Base-by-base conservation (phyloP, 1,140 invertebrate species). In the Megalopta genalis region DNA sequence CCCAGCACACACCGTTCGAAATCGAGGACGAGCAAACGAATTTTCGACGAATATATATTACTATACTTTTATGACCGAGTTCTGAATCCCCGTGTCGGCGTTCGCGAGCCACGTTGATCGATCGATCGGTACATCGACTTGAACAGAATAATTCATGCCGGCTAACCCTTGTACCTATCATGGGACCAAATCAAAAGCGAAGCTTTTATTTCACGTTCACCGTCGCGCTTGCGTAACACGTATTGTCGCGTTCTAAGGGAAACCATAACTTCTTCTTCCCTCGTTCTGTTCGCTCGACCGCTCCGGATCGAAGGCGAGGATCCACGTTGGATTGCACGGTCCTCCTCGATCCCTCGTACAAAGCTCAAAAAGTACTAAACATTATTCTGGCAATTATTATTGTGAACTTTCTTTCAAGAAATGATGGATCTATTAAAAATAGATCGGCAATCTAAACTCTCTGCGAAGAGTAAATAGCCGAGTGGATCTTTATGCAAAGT, bases 111-210 rank as follows among this genome's bases (percentile, higher is more conserved):
- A 52, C 60, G 70, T 86, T 82, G 68, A 81, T 82, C 76, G 77
- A 85, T 82, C 78, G 59, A 86, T 80, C 85, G 78, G 83, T 86
- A 77, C 77, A 86, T 79, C 67, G 76, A 81, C 77, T 85, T 62
- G 75, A 46, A 69, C 69, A 77, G 80, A 82, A 4, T 32, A 32
- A 88, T 81, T 77, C 76, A 77, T 83, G 74, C 69, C 79, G 70
- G 86, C 85, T 87, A 46, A 91, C 89, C 90, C 88, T n/a, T 91
- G 88, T 91, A 91, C 87, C 87, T 91, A 90, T 84, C 74, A 90
- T 90, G 92, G 92, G 92, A 93, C 92, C 92, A 93, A 93, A 88
- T 87, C 81, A 72, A 81, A 82, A 46, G 71, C 77, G 64, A 82
- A 87, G 67, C 74, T 88, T 89, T 90, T 83, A 87, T 90, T 91